Conservation (phyloP, 2,113 vertebrate genomes). For the Sclerurus mexicanus region DNA sequence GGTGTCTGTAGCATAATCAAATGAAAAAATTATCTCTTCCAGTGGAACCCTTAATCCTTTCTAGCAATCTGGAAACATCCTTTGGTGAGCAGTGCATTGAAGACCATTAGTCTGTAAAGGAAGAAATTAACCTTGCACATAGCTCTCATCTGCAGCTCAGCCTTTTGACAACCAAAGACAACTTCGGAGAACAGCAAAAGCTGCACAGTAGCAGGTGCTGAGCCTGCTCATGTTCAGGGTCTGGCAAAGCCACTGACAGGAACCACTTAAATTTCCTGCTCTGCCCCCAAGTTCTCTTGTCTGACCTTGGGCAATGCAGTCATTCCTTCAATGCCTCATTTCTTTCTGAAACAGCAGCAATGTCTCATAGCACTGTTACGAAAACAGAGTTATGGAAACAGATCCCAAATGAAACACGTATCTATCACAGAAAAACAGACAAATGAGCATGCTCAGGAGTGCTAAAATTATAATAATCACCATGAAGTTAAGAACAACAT, state of each 20-base stretch:
- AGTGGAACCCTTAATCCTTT: neutral
- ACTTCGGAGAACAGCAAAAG: neutral
- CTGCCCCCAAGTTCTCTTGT: neutral
- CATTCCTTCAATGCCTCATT: neutral
- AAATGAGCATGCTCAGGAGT: neutral
- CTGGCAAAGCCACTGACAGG: neutral
- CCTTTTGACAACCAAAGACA: rapidly evolving
- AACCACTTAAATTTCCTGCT: neutral
- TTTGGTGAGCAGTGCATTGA: neutral
- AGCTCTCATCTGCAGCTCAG: neutral
- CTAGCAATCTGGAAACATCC: neutral
- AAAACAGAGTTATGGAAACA: neutral
- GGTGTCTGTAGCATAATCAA: rapidly evolving
- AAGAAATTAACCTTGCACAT: rapidly evolving
- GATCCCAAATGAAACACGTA: neutral
- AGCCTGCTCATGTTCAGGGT: neutral
- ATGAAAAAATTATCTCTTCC: neutral
- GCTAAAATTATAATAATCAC: neutral
- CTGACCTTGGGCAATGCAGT: neutral
- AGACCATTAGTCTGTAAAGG: neutral
- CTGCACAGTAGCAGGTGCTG: neutral
- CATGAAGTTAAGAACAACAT: neutral
- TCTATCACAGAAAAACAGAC: neutral
- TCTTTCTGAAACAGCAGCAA: neutral
- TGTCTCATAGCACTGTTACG: neutral